phyloP scores from a whole-genome alignment of 2,113 vertebrate species.

The Pluvialis apricaria region DNA sequence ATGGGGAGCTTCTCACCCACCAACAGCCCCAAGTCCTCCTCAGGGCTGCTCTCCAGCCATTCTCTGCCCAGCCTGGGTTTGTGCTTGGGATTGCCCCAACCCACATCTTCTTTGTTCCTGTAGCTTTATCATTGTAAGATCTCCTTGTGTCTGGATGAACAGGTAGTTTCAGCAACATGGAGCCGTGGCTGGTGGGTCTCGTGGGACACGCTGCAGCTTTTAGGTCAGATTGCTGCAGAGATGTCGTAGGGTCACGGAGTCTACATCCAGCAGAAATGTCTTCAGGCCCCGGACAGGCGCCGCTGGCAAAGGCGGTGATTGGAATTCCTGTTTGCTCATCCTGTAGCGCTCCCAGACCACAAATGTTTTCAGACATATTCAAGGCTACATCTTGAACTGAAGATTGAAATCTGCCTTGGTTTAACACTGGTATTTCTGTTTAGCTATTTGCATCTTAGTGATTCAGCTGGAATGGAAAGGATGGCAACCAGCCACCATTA shows the following conservation, averaged over 20 bases:
- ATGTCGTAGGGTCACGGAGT: accelerated
- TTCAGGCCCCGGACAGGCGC: background rate
- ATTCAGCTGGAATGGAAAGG: background rate
- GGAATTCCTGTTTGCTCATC: background rate
- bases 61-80: too few relatives aligned
- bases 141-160: background rate
- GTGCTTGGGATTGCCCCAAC: background rate
- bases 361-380: background rate
- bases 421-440: background rate
- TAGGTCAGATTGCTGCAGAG: background rate
- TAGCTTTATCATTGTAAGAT: background rate
- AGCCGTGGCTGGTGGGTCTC: accelerated
- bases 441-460: background rate
- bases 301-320: background rate
- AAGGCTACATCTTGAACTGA: background rate
- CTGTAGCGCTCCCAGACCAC: background rate
- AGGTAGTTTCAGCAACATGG: accelerated
- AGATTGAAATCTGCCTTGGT: background rate
- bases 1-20: too few relatives aligned
- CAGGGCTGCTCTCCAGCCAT: too few relatives aligned
- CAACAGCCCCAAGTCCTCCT: too few relatives aligned
- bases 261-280: background rate
- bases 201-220: background rate
- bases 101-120: background rate
- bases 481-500: background rate